phyloP scores from a whole-genome alignment of 2,113 vertebrate species.

The Oreotrochilus melanogaster region DNA sequence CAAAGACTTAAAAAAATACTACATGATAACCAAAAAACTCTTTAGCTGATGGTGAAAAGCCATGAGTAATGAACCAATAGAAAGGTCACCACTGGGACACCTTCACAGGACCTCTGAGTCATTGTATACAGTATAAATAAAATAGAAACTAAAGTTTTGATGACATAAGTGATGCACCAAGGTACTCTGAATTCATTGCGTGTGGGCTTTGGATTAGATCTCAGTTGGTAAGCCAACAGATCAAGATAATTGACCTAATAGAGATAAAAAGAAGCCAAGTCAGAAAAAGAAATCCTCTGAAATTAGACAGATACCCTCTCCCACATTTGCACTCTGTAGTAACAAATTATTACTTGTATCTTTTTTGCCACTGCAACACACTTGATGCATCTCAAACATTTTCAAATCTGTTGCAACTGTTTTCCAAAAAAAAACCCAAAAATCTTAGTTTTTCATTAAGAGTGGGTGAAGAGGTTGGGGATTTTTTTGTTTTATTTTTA shows the following conservation, averaged over 20 bases:
- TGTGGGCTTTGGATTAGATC: not conserved
- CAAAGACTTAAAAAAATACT: not conserved
- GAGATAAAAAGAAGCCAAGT: not conserved
- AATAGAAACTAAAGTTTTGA: not conserved
- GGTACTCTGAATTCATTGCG: not conserved
- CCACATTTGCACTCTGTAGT: not conserved
- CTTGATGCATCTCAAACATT: not conserved
- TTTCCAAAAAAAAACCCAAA: not conserved
- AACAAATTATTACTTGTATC: not conserved
- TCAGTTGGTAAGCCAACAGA: not conserved
- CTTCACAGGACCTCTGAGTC: not conserved
- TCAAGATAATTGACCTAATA: not conserved
- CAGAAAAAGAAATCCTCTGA: not conserved
- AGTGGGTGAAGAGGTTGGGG: too few relatives aligned
- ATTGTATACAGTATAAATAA: not conserved
- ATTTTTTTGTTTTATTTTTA: not conserved
- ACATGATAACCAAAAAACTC: not conserved
- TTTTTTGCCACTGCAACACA: not conserved
- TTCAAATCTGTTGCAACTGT: not conserved
- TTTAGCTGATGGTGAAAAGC: not conserved
- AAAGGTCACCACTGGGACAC: not conserved
- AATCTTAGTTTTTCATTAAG: fast-evolving
- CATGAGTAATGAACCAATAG: not conserved
- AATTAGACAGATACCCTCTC: not conserved
- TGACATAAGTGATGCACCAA: not conserved